phyloP scores from a whole-genome alignment of 2,888 invertebrate species.

The Gerris lacustris region DNA sequence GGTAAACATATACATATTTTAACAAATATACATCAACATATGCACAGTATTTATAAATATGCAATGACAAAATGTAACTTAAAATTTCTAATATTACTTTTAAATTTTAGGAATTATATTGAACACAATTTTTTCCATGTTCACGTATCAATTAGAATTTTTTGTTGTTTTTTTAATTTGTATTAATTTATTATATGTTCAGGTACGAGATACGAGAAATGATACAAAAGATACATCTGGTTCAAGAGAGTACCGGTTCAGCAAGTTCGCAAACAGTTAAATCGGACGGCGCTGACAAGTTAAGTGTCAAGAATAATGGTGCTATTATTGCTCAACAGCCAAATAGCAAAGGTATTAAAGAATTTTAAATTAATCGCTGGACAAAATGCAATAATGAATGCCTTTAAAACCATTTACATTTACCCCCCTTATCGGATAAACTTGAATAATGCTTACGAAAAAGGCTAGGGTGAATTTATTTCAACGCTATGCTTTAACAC shows the following conservation, averaged over 20 bases:
- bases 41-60: too few species aligned
- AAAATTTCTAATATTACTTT: background rate
- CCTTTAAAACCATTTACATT: too few species aligned
- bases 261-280: conserved; percentile 31
- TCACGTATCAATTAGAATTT: background rate
- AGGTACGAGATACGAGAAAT: conserved; percentile 74
- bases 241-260: conserved; percentile 40
- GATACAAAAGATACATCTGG: conserved; percentile 78
- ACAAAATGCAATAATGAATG: too few species aligned
- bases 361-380: background rate
- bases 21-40: background rate
- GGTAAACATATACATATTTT: conserved; percentile 36
- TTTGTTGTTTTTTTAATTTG: background rate
- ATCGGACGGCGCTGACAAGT: conserved; percentile 41
- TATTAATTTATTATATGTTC: conserved; percentile 13
- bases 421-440: too few species aligned
- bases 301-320: conserved; percentile 24
- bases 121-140: background rate
- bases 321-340: conserved; percentile 22
- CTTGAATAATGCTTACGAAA: too few species aligned
- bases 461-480: too few species aligned
- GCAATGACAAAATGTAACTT: too few species aligned
- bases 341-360: conserved; percentile 22
- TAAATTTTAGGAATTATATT: background rate
- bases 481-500: too few species aligned